Percentiles rank a stretch among this genome's conserved stretches.
These are phyloP conservation scores for Muscicapa adusta DNA, from an alignment of 2,113 vertebrate species.

Conservation along the genomic window DNA sequence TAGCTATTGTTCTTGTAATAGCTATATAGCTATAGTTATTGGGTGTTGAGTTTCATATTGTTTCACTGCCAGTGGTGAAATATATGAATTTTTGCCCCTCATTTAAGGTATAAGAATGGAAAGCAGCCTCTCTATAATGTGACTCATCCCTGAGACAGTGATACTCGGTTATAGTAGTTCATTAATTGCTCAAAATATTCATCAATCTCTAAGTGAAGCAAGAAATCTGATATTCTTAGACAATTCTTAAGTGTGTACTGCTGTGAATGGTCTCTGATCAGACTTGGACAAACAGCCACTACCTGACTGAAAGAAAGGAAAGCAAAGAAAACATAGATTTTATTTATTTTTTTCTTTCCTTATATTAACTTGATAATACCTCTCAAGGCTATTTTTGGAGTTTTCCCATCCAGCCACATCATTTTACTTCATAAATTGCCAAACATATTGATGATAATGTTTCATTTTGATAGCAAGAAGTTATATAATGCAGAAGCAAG, in stretches of 20 bases:
- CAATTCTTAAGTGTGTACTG: not conserved
- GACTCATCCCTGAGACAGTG: not conserved
- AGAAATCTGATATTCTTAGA: not conserved
- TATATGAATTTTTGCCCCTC: not conserved
- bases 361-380: not conserved
- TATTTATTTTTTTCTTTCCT: not conserved
- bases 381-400: not conserved
- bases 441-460: not conserved
- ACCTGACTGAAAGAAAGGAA: not conserved
- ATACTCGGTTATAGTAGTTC: not conserved
- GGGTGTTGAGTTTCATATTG: not conserved
- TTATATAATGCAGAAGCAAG: not conserved
- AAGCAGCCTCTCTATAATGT: not conserved
- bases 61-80: not conserved
- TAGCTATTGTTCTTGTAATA: not conserved
- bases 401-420: not conserved
- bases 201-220: not conserved
- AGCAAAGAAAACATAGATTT: not conserved
- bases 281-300: not conserved
- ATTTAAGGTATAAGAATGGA: not conserved
- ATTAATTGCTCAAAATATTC: not conserved
- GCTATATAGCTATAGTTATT: too few species aligned
- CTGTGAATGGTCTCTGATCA: not conserved
- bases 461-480: not conserved
- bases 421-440: not conserved